Conservation (phyloP, 2,113 vertebrate genomes). For the Vicugna pacos region DNA sequence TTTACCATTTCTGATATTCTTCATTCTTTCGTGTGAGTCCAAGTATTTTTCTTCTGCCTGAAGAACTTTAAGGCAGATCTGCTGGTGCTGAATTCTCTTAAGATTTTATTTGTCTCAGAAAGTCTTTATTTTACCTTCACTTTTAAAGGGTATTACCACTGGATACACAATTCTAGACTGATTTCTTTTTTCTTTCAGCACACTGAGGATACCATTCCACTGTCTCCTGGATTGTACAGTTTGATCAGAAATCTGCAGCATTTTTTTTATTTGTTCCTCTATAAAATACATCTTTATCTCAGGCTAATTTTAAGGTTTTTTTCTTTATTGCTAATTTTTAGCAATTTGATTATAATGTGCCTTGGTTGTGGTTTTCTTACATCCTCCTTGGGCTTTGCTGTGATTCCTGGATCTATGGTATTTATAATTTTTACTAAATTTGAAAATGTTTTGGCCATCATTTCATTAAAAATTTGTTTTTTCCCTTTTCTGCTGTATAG, state of each 20-base stretch:
- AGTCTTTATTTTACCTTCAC: not conserved
- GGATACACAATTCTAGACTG: not conserved
- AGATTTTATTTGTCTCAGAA: not conserved
- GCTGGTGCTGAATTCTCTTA: not conserved
- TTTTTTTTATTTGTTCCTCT: not conserved
- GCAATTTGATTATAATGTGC: not conserved
- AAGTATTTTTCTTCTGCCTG: not conserved
- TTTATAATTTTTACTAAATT: not conserved
- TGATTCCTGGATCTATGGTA: not conserved
- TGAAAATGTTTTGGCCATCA: not conserved
- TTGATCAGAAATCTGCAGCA: not conserved
- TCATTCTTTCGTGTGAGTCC: not conserved
- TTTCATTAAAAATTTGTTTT: not conserved
- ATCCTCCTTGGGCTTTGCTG: not conserved
- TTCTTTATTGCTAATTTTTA: conserved; percentile 34
- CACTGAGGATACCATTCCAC: not conserved
- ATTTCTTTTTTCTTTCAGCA: not conserved
- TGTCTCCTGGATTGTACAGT: not conserved
- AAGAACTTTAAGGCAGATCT: not conserved
- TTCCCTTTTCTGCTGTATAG: not conserved
- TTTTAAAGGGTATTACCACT: not conserved
- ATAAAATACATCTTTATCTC: not conserved
- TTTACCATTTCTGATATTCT: not conserved
- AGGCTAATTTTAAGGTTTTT: not conserved
- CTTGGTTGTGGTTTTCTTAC: not conserved